A percentile compares a stretch with the other conserved stretches of the same genome.
Conservation (phyloP, 1,140 invertebrate genomes). For the Catajapyx aquilonaris region DNA sequence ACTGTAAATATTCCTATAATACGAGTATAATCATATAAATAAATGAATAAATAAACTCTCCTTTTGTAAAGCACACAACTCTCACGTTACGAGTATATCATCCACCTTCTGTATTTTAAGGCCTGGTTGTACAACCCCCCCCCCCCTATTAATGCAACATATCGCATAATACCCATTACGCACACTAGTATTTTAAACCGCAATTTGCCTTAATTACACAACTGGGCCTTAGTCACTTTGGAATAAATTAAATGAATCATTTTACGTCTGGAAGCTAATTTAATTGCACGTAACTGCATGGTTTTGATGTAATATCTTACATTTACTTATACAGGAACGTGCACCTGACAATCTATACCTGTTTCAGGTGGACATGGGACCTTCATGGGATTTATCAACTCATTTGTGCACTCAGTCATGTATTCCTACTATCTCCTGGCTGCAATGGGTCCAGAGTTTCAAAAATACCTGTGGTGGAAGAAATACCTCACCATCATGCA, state of each 20-base stretch:
- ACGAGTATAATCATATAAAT: no score
- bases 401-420: conserved; percentile 70
- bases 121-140: no score
- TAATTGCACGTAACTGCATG: conserved; percentile 8
- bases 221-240: background rate
- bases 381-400: conserved; percentile 44
- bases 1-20: no score
- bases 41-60: no score
- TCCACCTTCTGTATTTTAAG: no score
- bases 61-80: no score
- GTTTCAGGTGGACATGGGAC: conserved; percentile 1
- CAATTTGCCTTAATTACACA: background rate
- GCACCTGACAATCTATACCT: conserved; percentile 24
- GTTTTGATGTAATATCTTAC: conserved; percentile 57
- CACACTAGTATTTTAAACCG: no score
- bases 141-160: no score
- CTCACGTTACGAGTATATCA: no score
- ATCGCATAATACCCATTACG: no score
- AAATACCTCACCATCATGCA: conserved; percentile 55
- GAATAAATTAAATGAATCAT: conserved; percentile 1
- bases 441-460: conserved; percentile 45
- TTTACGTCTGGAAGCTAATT: conserved; percentile 5
- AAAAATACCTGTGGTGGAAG: conserved; percentile 54
- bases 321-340: conserved; percentile 44
- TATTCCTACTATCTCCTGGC: conserved; percentile 58